A percentile compares a stretch with the other conserved stretches of the same genome.
Evolutionary conservation across 1,140 invertebrate genomes (phyloP).

Genomic region (Mizuhopecten yessoensis): DNA sequence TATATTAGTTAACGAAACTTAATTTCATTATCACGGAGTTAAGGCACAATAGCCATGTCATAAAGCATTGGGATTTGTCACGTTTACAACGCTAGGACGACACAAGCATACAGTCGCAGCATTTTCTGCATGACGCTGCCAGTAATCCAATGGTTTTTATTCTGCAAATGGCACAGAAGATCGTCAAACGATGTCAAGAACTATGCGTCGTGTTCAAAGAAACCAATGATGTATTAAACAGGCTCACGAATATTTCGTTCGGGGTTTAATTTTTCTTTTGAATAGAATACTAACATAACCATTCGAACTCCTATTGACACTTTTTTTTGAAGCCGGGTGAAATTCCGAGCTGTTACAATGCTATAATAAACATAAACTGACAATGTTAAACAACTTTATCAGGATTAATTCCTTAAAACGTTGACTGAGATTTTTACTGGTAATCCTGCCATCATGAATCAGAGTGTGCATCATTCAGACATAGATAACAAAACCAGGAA

Average conservation of each 20-base stretch:
- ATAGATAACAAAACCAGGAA: too few species aligned
- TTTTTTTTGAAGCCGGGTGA: neutral
- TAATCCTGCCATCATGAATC: too few species aligned
- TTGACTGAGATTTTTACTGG: too few species aligned
- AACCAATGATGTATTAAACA: neutral
- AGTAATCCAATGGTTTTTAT: neutral
- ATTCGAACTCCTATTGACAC: neutral
- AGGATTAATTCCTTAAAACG: too few species aligned
- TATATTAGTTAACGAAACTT: constrained; percentile 40
- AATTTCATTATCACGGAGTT: constrained; percentile 21
- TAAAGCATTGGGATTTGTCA: constrained; percentile 33
- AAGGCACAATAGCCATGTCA: constrained; percentile 32
- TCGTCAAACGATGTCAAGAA: constrained; percentile 34
- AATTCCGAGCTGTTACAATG: neutral
- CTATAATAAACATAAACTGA: too few species aligned
- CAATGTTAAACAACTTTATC: too few species aligned
- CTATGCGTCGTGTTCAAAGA: neutral
- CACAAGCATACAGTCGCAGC: neutral
- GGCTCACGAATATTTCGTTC: neutral
- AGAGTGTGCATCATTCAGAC: too few species aligned
- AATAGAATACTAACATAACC: neutral
- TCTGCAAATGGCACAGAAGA: constrained; percentile 14
- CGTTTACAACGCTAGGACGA: neutral
- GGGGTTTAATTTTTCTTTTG: neutral
- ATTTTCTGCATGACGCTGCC: constrained; percentile 15